phyloP scores from a whole-genome alignment of 2,888 invertebrate species.

The Phragmatobia fuliginosa region DNA sequence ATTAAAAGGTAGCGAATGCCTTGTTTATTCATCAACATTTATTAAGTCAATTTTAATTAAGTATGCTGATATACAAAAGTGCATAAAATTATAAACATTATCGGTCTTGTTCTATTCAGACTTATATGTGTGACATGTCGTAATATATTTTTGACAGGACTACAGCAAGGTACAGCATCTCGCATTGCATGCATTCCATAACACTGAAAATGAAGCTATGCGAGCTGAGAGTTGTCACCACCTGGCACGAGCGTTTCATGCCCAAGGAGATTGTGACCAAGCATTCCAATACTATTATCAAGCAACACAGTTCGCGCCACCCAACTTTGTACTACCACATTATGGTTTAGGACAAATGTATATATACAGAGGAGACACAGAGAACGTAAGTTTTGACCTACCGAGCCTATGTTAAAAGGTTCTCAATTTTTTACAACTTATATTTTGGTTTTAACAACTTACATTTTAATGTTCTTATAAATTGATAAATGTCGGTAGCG shows the following conservation, averaged over 20 bases:
- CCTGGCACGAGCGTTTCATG: slow-evolving; percentile 97
- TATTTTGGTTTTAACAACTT: not conserved
- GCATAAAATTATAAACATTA: too few relatives aligned
- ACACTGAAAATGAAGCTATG: slow-evolving; percentile 99
- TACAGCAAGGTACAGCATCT: slow-evolving; percentile 98
- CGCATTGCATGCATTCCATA: slow-evolving; percentile 98
- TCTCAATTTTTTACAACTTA: not conserved
- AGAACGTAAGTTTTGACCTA: slow-evolving; percentile 90
- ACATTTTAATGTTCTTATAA: too few relatives aligned
- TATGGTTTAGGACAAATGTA: slow-evolving; percentile 99
- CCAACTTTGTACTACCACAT: slow-evolving; percentile 98
- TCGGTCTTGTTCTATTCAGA: not conserved
- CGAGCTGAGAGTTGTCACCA: slow-evolving; percentile 99
- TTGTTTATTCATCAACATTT: too few relatives aligned
- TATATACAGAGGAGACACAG: slow-evolving; percentile 97
- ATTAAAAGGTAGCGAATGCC: too few relatives aligned
- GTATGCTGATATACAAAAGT: too few relatives aligned
- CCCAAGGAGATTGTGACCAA: slow-evolving; percentile 97
- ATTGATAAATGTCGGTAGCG: too few relatives aligned
- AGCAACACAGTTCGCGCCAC: slow-evolving; percentile 98
- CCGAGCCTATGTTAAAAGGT: not conserved
- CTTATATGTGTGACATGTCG: not conserved
- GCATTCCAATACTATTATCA: slow-evolving; percentile 99
- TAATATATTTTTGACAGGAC: slow-evolving; percentile 85
- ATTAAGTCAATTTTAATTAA: too few relatives aligned